These are phyloP conservation scores for Cladorhizidae sp. DNA, from an alignment of 37 sponge, comb jelly and placozoan genomes.

Conservation along the genomic window DNA sequence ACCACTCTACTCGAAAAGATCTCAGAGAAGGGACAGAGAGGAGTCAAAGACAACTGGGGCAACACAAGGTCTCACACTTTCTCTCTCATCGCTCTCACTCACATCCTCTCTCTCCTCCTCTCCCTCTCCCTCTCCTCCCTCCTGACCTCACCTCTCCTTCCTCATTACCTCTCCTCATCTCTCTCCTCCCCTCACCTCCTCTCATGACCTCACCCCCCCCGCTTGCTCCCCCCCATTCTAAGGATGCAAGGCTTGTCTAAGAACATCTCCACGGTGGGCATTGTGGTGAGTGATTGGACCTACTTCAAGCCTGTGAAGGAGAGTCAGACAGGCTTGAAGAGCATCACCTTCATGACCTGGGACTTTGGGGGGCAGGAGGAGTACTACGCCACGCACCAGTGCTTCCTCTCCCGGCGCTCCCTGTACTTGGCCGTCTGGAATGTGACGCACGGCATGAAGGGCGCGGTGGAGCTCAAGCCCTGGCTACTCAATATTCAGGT, in stretches of 20 bases:
- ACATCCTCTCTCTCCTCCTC: not conserved
- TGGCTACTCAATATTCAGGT: constrained; percentile 88
- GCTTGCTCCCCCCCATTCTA: not conserved
- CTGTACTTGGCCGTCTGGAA: constrained; percentile 85
- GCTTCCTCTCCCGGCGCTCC: constrained; percentile 71
- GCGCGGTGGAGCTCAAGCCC: constrained; percentile 58
- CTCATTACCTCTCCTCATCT: not conserved
- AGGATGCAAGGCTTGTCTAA: constrained; percentile 17
- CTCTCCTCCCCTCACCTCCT: not conserved
- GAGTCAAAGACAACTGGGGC: constrained; percentile 58
- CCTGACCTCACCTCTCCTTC: not conserved
- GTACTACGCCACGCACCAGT: constrained; percentile 85
- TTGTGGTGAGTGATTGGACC: constrained; percentile 84
- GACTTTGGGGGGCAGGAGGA: constrained; percentile 95
- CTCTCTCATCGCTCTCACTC: not conserved
- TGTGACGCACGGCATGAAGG: constrained; percentile 57
- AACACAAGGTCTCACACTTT: constrained; percentile 7
- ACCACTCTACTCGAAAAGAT: constrained; percentile 72
- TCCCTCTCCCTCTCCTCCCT: not conserved
- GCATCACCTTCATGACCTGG: constrained; percentile 90
- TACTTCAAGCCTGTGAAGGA: constrained; percentile 58
- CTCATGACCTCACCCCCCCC: not conserved
- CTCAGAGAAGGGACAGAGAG: constrained; percentile 68
- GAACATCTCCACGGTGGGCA: constrained; percentile 73
- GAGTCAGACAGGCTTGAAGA: constrained; percentile 59